Conservation (phyloP, 37 sponge, comb jelly and placozoan species). For the Ianthella basta region DNA sequence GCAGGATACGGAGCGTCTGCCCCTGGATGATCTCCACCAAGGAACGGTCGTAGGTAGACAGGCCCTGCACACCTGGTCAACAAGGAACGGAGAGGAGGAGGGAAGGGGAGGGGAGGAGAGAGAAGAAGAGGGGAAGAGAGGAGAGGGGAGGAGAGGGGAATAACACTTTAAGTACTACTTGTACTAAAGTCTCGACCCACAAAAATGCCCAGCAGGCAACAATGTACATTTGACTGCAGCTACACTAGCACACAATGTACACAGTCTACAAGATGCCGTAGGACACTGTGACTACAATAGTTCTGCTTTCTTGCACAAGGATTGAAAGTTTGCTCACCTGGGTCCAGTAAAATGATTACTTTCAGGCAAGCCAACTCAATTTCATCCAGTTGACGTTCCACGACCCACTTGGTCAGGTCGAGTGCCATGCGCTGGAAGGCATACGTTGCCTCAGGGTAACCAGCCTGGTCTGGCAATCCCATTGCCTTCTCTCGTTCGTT, state of each 20-base stretch:
- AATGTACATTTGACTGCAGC: too few relatives aligned
- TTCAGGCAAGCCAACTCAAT: constrained; percentile 91
- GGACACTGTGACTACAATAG: constrained; percentile 59
- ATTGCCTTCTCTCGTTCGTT: constrained; percentile 25
- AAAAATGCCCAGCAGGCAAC: too few relatives aligned
- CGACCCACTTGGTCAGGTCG: constrained; percentile 81
- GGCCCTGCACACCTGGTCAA: neutral
- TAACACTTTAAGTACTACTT: too few relatives aligned
- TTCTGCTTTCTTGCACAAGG: constrained; percentile 50
- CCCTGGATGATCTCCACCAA: constrained; percentile 55
- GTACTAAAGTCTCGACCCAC: too few relatives aligned
- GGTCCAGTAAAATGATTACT: constrained; percentile 86
- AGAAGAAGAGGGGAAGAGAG: too few relatives aligned
- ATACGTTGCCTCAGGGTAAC: constrained; percentile 64
- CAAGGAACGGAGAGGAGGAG: too few relatives aligned
- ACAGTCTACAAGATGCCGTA: too few relatives aligned
- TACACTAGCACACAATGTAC: too few relatives aligned
- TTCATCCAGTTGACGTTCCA: constrained; percentile 78
- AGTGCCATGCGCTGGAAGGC: constrained; percentile 61
- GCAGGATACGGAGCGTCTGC: constrained; percentile 70
- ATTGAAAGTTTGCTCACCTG: constrained; percentile 82
- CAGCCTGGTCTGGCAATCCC: constrained; percentile 28
- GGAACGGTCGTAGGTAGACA: neutral
- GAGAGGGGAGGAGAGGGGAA: too few relatives aligned
- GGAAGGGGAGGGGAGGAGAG: too few relatives aligned